Evolutionary conservation across 2,888 invertebrate genomes (phyloP).

Genomic region (Drosophila falleni): DNA sequence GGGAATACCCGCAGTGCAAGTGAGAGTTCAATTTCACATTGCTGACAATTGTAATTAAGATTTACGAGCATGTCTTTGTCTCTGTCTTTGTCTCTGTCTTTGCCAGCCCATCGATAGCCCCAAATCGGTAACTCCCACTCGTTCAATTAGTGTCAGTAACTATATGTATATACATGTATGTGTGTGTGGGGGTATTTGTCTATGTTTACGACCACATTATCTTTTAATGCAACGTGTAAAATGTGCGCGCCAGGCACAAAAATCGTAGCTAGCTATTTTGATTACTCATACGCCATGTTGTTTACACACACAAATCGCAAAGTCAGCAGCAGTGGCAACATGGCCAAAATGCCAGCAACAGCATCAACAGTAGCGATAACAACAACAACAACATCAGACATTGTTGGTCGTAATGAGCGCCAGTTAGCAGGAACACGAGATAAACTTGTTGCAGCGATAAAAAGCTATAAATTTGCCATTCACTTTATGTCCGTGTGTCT

Average conservation of each 20-base stretch:
- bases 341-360: conserved; percentile 33
- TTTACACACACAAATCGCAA: conserved; percentile 43
- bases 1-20: conserved; percentile 6
- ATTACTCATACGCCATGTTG: conserved; percentile 62
- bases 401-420: conserved; percentile 66
- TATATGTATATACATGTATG: neutral
- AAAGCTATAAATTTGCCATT: conserved; percentile 72
- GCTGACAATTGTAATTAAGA: conserved; percentile 38
- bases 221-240: conserved; percentile 47
- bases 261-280: conserved; percentile 42
- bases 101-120: conserved; percentile 1
- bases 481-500: conserved; percentile 32
- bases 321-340: conserved; percentile 50
- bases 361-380: conserved; percentile 11
- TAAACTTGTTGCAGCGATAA: conserved; percentile 78
- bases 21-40: conserved; percentile 4
- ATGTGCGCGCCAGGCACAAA: conserved; percentile 31
- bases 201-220: conserved; percentile 52
- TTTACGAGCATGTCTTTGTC: conserved; percentile 29
- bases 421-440: conserved; percentile 71
- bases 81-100: conserved; percentile 11
- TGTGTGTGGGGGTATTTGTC: conserved; percentile 4
- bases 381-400: conserved; percentile 21
- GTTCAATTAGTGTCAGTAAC: conserved; percentile 30
- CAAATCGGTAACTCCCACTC: conserved; percentile 23